These are phyloP conservation scores for Triplophysa dalaica DNA, from an alignment of 2,113 vertebrate genomes.

Conservation along the genomic window DNA sequence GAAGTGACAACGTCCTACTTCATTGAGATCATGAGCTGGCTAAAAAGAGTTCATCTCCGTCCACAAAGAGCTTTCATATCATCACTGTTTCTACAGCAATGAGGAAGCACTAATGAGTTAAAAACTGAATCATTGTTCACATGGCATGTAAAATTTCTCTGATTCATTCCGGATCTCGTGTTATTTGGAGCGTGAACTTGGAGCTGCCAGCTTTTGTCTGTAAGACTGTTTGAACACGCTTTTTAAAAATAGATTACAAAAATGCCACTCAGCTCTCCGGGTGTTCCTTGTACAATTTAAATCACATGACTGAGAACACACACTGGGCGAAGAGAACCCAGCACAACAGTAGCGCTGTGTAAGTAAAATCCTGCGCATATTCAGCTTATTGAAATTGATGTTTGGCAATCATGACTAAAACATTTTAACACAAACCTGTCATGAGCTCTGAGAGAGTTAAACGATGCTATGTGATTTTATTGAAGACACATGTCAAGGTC, in stretches of 20 bases:
- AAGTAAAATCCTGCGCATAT: background rate
- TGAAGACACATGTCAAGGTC: too few species aligned
- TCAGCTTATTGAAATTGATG: background rate
- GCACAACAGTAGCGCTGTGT: background rate
- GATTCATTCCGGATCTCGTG: constrained; percentile 23
- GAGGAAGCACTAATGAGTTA: constrained; percentile 8
- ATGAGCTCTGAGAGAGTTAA: too few species aligned
- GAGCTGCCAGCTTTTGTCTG: constrained; percentile 29
- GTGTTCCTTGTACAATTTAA: constrained; percentile 19
- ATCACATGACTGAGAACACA: constrained; percentile 17
- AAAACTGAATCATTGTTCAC: constrained; percentile 36
- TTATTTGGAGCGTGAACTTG: constrained; percentile 36
- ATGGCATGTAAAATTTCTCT: constrained; percentile 28
- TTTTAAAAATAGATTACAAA: constrained; percentile 40
- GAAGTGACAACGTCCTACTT: background rate
- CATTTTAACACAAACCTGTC: too few species aligned
- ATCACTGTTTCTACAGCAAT: background rate
- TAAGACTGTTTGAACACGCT: constrained; percentile 26
- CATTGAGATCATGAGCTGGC: constrained; percentile 6
- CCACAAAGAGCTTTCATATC: background rate
- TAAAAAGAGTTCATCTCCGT: background rate
- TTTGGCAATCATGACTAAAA: background rate
- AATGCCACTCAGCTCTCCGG: constrained; percentile 29
- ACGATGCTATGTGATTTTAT: too few species aligned
- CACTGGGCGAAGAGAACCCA: background rate